A percentile compares a stretch with the other conserved stretches of the same genome.
These are phyloP conservation scores for Oligia strigilis DNA, from an alignment of 2,888 invertebrate genomes.

Conservation along the genomic window DNA sequence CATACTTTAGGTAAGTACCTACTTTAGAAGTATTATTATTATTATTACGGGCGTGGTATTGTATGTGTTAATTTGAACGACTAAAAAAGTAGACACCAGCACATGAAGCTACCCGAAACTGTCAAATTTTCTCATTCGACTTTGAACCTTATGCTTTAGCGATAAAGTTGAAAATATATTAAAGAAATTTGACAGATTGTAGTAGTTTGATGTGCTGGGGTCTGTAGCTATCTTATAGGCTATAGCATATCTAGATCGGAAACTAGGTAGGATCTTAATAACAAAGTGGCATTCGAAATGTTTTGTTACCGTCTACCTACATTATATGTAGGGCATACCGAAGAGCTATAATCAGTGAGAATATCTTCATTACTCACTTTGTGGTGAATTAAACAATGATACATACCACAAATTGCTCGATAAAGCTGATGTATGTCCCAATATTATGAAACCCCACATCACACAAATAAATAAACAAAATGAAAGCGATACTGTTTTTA, in stretches of 20 bases:
- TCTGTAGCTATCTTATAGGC: background rate
- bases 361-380: background rate
- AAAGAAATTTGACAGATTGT: too few species aligned
- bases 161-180: too few species aligned
- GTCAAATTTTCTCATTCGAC: too few species aligned
- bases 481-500: background rate
- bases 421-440: background rate
- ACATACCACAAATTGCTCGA: background rate
- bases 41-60: too few species aligned
- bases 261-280: conserved; percentile 9
- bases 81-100: background rate
- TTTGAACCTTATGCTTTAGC: too few species aligned
- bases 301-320: conserved; percentile 2
- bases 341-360: background rate
- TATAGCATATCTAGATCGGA: conserved; percentile 22
- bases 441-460: background rate
- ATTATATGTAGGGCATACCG: background rate
- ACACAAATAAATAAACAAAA: conserved; percentile 6
- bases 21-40: background rate
- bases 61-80: background rate
- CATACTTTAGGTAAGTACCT: background rate
- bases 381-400: conserved; percentile 6
- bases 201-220: too few species aligned
- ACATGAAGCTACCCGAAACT: too few species aligned
- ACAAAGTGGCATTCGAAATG: background rate